Evolutionary conservation across 2,888 invertebrate genomes (phyloP).

Genomic region (Aphelenchoides bicaudatus): DNA sequence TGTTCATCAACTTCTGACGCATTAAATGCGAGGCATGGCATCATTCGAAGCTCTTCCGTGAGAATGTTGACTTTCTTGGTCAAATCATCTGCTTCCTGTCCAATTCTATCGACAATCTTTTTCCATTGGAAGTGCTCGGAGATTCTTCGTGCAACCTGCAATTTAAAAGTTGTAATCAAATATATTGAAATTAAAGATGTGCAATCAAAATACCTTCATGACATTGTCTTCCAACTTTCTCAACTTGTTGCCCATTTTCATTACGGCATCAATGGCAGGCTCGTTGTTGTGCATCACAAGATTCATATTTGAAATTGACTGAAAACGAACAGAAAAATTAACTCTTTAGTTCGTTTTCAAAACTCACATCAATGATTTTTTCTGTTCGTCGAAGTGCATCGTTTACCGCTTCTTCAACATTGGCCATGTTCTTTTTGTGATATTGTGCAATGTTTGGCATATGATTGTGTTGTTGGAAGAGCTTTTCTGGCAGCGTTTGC

Average conservation of each 20-base stretch:
- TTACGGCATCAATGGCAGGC: conserved; percentile 24
- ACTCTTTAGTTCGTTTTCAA: background rate
- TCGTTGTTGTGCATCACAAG: conserved; percentile 11
- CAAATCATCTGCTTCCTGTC: background rate
- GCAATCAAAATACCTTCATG: conserved; percentile 16
- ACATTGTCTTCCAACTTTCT: conserved; percentile 21
- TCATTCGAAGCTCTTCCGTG: background rate
- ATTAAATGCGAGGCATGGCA: conserved; percentile 1
- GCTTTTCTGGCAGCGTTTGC: conserved; percentile 9
- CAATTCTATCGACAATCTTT: background rate
- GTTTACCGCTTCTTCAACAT: conserved; percentile 18
- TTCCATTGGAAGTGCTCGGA: conserved; percentile 1
- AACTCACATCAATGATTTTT: background rate
- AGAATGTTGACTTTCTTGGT: background rate
- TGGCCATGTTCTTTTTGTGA: conserved; percentile 27
- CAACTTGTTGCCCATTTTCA: conserved; percentile 22
- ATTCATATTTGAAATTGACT: background rate
- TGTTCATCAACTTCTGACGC: no score
- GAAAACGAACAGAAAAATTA: no score
- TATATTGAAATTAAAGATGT: background rate
- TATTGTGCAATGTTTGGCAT: conserved; percentile 20
- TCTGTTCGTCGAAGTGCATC: conserved; percentile 1
- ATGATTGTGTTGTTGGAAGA: background rate
- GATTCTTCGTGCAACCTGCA: background rate
- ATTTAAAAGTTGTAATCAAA: no score